Base-by-base conservation (phyloP, 2,113 vertebrate species). In the Eurypyga helias region DNA sequence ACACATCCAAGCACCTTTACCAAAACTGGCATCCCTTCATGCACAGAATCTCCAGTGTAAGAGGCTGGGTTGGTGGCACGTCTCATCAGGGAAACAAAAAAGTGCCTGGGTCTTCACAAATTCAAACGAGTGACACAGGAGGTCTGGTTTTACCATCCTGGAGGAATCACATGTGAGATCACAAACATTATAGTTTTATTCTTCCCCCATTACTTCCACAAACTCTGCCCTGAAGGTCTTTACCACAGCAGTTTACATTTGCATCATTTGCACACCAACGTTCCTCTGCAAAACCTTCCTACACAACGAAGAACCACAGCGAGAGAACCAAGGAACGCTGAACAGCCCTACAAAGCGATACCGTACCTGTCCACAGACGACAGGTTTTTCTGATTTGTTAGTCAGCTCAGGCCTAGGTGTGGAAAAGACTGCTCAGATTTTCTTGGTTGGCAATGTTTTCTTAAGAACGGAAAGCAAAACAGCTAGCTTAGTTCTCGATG, bases 351-450 rank as follows among this genome's bases (percentile, higher is more conserved):
- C 43, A 23, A 62, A 62, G 24, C 8, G 3, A 19, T 4, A 4
- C 23, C 46, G 46, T 11, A 18, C 33, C 71, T 34, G 49, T 34
- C 13, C 51, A 31, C 1, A 5, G 23, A 55, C 29, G n/a, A 55
- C 9, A 17, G 0, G 0, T 43, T 45, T 38, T 48, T 52, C 58
- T 33, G 2, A n/a, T 49, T 13, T 20, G 6, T 79, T 49, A 33
- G 19, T 17, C 72, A 73, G n/a, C 25, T 57, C 45, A 71, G 58
- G 78, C 26, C 61, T 20, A 58, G 33, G 10, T 20, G 29, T 25
- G 58, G 43, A 60, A 64, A 26, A 66, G 24, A 16, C 36, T 38
- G 26, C 52, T 49, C 48, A 58, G 43, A 62, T 60, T 38, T 52
- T 49, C 36, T 76, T 48, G 33, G 17, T 2, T 62, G 28, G n/a